Evolutionary conservation across 2,888 invertebrate genomes (phyloP).

Genomic region (Melinaea menophilus): DNA sequence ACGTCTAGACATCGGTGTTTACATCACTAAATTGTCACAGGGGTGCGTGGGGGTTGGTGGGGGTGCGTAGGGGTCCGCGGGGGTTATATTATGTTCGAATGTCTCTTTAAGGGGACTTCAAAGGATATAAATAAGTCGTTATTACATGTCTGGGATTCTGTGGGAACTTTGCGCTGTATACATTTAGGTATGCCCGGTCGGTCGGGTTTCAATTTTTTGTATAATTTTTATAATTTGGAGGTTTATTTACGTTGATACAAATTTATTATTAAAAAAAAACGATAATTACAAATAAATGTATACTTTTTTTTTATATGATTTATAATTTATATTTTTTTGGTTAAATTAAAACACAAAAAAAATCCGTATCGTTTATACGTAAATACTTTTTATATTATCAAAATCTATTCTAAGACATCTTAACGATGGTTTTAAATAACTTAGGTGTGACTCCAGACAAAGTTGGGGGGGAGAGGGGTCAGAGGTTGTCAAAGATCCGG

Average conservation of each 20-base stretch:
- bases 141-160: slow-evolving; percentile 1
- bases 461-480: slow-evolving; percentile 17
- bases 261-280: no score
- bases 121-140: slow-evolving; percentile 4
- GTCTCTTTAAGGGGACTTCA: slow-evolving; percentile 20
- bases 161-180: background rate
- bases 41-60: slow-evolving; percentile 28
- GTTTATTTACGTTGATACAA: no score
- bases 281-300: no score
- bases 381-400: no score
- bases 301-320: no score
- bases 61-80: slow-evolving; percentile 21
- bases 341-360: no score
- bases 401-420: no score
- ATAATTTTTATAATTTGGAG: no score
- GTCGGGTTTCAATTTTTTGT: background rate
- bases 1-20: slow-evolving; percentile 58
- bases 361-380: no score
- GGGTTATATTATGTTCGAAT: slow-evolving; percentile 22
- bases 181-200: background rate
- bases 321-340: no score
- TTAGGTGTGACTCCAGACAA: background rate
- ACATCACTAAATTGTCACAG: slow-evolving; percentile 52
- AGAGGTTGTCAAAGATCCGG: slow-evolving; percentile 28
- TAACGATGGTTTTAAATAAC: no score